These are phyloP conservation scores for Tetramorium simillimum DNA, from an alignment of 1,140 invertebrate genomes.

Conservation along the genomic window DNA sequence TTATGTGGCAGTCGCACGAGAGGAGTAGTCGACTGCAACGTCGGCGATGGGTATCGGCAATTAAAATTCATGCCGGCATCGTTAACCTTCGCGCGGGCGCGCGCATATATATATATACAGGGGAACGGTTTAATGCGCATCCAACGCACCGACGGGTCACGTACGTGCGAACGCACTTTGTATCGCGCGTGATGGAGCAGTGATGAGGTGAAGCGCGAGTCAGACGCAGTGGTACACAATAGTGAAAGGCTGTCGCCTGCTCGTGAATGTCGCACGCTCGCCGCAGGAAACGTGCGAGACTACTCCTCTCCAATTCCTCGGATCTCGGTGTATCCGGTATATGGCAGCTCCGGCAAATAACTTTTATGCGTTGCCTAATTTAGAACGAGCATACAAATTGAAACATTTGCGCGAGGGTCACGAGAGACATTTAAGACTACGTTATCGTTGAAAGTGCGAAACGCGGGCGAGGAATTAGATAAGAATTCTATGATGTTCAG, in stretches of 20 bases:
- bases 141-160: not conserved
- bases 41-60: conserved; percentile 73
- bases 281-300: not conserved
- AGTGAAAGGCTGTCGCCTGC: not conserved
- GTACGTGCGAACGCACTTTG: conserved; percentile 26
- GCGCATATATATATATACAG: not conserved
- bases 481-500: not conserved
- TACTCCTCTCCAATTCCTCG: not conserved
- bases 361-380: not conserved
- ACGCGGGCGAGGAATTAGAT: not conserved
- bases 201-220: conserved; percentile 31
- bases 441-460: not conserved
- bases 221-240: not conserved
- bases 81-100: conserved; percentile 71
- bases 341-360: not conserved
- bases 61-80: conserved; percentile 78
- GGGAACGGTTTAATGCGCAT: conserved; percentile 33
- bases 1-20: conserved; percentile 53
- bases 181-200: conserved; percentile 25
- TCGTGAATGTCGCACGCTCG: not conserved
- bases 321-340: not conserved
- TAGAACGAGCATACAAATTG: not conserved
- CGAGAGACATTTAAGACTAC: not conserved
- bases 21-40: conserved; percentile 35
- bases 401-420: not conserved